Evolutionary conservation across 1,140 invertebrate species (phyloP), one percentile per base, ranked within the genome.

Genomic region (Drosophila prosaltans): DNA sequence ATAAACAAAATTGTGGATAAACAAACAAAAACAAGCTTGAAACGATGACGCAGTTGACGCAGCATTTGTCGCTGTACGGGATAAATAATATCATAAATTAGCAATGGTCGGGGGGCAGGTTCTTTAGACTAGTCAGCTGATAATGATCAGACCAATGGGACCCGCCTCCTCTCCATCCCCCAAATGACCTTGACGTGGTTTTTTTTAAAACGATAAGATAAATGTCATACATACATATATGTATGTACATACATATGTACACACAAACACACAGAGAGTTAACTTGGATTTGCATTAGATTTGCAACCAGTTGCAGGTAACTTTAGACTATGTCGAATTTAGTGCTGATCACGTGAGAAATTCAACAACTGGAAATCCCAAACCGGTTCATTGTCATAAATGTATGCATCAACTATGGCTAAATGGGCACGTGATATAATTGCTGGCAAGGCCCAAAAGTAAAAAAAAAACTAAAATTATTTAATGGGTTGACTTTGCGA

Each of bases 361-460:
- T 10, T 40, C 24, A 10, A 21, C 21, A 51, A 65, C 58, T 43
- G 48, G 62, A 59, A 78, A 68, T 60, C 16, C 48, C 39, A 69
- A 63, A 74, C 63, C 62, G 62, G 43, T 69, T 57, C 55, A 54
- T 69, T 51, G 40, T 62, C 64, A 63, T 43, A 60, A 30, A 59
- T 39, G 40, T 11, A 66, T 16, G 40, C n/a, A 28, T 57, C 64
- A 41, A 62, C 41, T 59, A 62, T 64, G 62, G 59, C 28, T 45
- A 16, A 48, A 4, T 65, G 59, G 45, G 61, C 77, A 84, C 81
- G 81, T 81, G 78, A 81, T 78, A 67, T 72, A 72, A 77, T 84
- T 69, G 62, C 16, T 48, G 5, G 16, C 45, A 48, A 48, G 8
- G 45, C 45, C 45, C n/a, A 45, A 45, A 48, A 24, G 43, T 48